These are phyloP conservation scores for Hyles vespertilio DNA, from an alignment of 1,140 invertebrate genomes.

Conservation along the genomic window DNA sequence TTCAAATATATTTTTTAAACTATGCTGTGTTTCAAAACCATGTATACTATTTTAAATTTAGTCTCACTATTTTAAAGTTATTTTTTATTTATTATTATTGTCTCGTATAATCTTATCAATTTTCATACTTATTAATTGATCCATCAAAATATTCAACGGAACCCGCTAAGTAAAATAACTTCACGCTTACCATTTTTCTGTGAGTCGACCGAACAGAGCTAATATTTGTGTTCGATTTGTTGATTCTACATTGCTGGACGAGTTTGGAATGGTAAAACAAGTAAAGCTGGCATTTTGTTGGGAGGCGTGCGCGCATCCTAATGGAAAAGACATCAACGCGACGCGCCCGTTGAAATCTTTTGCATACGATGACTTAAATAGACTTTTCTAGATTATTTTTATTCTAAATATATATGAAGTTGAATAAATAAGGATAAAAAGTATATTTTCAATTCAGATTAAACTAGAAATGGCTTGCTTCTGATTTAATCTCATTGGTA, in stretches of 20 bases:
- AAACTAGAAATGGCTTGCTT: no score
- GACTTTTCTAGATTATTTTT: not conserved
- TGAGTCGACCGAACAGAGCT: constrained; percentile 13
- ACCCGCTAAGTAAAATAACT: not conserved
- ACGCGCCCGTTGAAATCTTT: constrained; percentile 20
- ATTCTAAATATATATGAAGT: not conserved
- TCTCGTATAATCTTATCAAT: no score
- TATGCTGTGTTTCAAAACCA: no score
- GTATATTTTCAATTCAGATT: no score
- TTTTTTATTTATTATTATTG: no score
- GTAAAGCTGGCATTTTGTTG: constrained; percentile 13
- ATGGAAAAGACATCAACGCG: constrained; percentile 4
- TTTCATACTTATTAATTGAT: no score
- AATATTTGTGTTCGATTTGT: constrained; percentile 39
- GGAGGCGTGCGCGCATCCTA: constrained; percentile 11
- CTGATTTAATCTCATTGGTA: no score
- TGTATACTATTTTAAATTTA: no score
- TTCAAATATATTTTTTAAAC: no score
- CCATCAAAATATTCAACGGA: not conserved
- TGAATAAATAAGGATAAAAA: no score
- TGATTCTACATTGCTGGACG: constrained; percentile 26
- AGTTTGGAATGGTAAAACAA: constrained; percentile 15
- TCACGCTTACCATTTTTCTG: constrained; percentile 6
- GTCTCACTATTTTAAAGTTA: no score
- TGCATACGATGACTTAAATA: constrained; percentile 5